A percentile compares a stretch with the other conserved stretches of the same genome.
Conservation (phyloP, 2,797 vertebrate species). For the Cossypha polioptera region DNA sequence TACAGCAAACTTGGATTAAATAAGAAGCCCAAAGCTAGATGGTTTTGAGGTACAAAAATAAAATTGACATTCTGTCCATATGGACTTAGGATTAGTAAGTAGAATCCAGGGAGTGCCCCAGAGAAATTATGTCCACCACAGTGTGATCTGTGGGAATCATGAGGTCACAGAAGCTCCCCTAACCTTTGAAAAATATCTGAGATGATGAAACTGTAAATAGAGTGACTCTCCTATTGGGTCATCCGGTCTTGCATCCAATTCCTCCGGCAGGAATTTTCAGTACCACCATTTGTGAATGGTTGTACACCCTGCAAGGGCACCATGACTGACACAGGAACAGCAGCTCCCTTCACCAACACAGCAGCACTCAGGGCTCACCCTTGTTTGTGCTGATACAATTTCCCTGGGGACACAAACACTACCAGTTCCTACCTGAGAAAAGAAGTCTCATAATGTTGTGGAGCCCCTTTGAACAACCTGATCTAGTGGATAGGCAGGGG, state of each 20-base stretch:
- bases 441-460: not conserved
- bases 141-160: not conserved
- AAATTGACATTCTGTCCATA: not conserved
- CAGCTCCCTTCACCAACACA: not conserved
- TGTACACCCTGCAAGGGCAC: not conserved
- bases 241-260: accelerated
- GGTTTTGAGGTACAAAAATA: not conserved
- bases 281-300: not conserved
- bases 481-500: not conserved
- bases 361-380: not conserved
- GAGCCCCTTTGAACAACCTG: not conserved
- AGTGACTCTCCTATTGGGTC: not conserved
- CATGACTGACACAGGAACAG: not conserved
- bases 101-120: not conserved
- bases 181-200: not conserved
- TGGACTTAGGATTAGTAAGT: not conserved
- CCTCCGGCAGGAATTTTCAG: not conserved
- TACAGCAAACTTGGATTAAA: not conserved
- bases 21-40: not conserved
- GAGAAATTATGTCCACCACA: not conserved
- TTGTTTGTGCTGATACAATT: not conserved
- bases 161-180: not conserved
- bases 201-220: not conserved
- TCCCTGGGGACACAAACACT: not conserved
- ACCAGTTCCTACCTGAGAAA: not conserved